phyloP scores from a whole-genome alignment of 1,140 invertebrate species.

The Drosophila sulfurigaster region DNA sequence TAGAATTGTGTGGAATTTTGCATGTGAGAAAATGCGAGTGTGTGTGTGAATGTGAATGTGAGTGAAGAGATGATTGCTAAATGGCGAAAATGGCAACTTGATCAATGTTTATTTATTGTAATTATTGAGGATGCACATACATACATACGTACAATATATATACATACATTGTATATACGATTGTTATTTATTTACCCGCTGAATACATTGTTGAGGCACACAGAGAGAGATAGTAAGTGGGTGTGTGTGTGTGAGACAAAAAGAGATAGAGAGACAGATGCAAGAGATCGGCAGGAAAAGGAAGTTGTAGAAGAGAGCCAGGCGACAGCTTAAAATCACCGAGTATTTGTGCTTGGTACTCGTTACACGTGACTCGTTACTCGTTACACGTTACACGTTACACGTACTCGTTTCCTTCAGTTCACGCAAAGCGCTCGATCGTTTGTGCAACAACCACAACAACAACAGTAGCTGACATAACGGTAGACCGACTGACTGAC shows the following conservation, averaged over 20 bases:
- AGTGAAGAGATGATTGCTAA: slow-evolving; percentile 8
- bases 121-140: slow-evolving; percentile 19
- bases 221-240: slow-evolving; percentile 6
- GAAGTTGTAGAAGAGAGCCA: slow-evolving; percentile 37
- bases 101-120: slow-evolving; percentile 29
- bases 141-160: neutral
- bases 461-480: slow-evolving; percentile 36
- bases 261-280: slow-evolving; percentile 10
- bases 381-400: slow-evolving; percentile 24
- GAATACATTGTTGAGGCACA: slow-evolving; percentile 67
- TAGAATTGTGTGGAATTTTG: slow-evolving; percentile 29
- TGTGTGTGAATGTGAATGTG: neutral
- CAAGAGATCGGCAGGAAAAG: slow-evolving; percentile 16
- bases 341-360: slow-evolving; percentile 32
- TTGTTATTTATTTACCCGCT: slow-evolving; percentile 72
- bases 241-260: slow-evolving; percentile 5
- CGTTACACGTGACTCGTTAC: slow-evolving; percentile 30
- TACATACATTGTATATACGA: slow-evolving; percentile 6
- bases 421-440: slow-evolving; percentile 40
- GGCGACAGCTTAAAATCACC: slow-evolving; percentile 26
- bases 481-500: slow-evolving; percentile 37
- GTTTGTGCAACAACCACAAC: slow-evolving; percentile 20
- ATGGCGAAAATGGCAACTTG: slow-evolving; percentile 26
- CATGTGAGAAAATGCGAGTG: slow-evolving; percentile 10
- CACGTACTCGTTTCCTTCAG: slow-evolving; percentile 35